Evolutionary conservation across 2,113 vertebrate species (phyloP).

Genomic region (Peromyscus polionotus): DNA sequence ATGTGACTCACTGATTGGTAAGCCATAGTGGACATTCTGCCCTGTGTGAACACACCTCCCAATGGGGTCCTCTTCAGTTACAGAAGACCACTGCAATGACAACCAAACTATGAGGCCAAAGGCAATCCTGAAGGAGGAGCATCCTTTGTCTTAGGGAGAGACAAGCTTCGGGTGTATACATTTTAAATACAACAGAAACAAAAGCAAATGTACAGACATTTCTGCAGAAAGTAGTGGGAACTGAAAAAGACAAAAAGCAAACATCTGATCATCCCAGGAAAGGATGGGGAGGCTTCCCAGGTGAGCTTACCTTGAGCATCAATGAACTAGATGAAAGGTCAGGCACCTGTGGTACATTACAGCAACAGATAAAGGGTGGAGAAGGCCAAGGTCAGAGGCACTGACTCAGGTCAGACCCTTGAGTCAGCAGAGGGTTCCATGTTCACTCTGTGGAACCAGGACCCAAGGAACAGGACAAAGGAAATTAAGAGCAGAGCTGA

Average conservation of each 20-base stretch:
- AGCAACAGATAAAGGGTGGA: background rate
- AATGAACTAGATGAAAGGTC: background rate
- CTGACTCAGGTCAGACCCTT: background rate
- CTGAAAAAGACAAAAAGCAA: background rate
- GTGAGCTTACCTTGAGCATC: background rate
- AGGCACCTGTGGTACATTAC: background rate
- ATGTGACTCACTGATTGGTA: background rate
- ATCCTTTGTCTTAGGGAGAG: background rate
- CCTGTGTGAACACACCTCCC: background rate
- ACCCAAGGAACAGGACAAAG: background rate
- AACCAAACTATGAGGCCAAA: constrained; percentile 17
- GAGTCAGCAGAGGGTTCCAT: background rate
- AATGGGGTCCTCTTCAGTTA: constrained; percentile 16
- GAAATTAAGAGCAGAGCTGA: background rate
- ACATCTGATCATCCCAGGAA: background rate
- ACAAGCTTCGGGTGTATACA: background rate
- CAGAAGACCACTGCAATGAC: background rate
- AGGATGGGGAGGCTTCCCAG: background rate
- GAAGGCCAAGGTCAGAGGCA: background rate
- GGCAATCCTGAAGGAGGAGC: background rate
- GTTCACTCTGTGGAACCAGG: background rate
- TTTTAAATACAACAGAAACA: background rate
- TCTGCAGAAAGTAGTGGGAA: background rate
- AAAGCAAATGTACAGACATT: background rate
- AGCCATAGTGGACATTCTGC: background rate